Evolutionary conservation across 35 echinoderm and acorn worm genomes (phyloP), one percentile per base, ranked within the genome.

Genomic region (Apostichopus parvimensis): DNA sequence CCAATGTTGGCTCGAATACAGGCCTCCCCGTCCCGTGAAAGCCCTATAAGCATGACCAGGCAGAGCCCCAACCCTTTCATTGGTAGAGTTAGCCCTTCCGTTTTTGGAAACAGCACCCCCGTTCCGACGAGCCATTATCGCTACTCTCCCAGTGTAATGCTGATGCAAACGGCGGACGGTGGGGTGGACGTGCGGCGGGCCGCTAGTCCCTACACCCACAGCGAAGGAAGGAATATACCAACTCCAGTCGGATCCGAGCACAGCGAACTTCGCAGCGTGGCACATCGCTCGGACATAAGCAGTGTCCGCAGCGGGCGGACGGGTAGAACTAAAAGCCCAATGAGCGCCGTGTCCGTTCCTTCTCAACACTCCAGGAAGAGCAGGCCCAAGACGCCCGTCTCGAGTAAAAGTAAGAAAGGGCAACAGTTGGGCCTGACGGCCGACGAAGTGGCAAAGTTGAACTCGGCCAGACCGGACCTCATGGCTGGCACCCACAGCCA

Each of bases 401-500:
- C 54, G 73, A 65, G 52, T 57, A 60, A 95, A 79, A 59, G 81
- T 58, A 45, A 80, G 78, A 45, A 45, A 80, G 77, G 64, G 11
- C 64, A 79, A 12, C 91, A 87, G 0, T 22, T 94, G n/a, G 97
- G 97, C 9, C 84, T 99, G 20, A 96, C 97, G n/a, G 95, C 91
- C 4, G 97, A 99, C 26, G 97, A 99, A 77, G 95, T 99, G 8
- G 93, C 93, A 12, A 82, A 87, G 28, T 90, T 99, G 6, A 99
- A 99, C 90, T 94, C 94, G 76, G 93, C 94, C 28, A 86, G 97
- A 61, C 97, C 93, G 17, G 93, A 94, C 77, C 77, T 98, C 9
- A 98, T 98, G 96, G 79, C 87, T 12, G 97, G 97, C 20, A 98
- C 94, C 75, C 94, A 95, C 55, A 98, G 97, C 89, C 94, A 96